phyloP scores from a whole-genome alignment of 2,888 invertebrate species.

The Caenorhabditis panamensis region DNA sequence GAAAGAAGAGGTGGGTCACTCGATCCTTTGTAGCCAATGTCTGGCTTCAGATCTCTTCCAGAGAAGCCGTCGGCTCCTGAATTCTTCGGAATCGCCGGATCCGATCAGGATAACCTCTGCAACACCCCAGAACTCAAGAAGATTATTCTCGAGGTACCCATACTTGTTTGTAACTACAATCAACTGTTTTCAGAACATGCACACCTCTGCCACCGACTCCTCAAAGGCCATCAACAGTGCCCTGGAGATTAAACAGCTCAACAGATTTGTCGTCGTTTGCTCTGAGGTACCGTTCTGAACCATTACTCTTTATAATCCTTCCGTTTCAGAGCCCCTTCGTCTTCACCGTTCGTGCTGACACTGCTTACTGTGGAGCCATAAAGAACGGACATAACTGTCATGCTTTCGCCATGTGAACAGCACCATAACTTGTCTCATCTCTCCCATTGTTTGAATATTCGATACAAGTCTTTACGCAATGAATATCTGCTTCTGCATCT shows the following conservation, averaged over 20 bases:
- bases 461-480: background rate
- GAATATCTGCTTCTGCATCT: too few relatives aligned
- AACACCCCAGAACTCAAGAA: constrained; percentile 60
- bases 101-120: constrained; percentile 43
- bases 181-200: constrained; percentile 46
- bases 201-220: constrained; percentile 38
- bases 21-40: background rate
- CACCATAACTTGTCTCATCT: background rate
- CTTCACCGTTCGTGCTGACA: constrained; percentile 59
- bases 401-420: constrained; percentile 48
- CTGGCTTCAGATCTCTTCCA: constrained; percentile 33
- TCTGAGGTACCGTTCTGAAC: constrained; percentile 19
- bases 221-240: constrained; percentile 46
- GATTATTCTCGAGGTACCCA: constrained; percentile 43
- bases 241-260: constrained; percentile 33
- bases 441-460: background rate
- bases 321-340: constrained; percentile 46
- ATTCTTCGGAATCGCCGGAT: constrained; percentile 53
- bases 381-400: constrained; percentile 62
- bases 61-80: constrained; percentile 31
- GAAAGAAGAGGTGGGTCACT: background rate
- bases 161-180: background rate
- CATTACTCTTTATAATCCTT: too few relatives aligned
- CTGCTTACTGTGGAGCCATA: constrained; percentile 57
- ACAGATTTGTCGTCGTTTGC: constrained; percentile 51